phyloP scores from a whole-genome alignment of 2,888 invertebrate genomes.

The Drosophila rellima region DNA sequence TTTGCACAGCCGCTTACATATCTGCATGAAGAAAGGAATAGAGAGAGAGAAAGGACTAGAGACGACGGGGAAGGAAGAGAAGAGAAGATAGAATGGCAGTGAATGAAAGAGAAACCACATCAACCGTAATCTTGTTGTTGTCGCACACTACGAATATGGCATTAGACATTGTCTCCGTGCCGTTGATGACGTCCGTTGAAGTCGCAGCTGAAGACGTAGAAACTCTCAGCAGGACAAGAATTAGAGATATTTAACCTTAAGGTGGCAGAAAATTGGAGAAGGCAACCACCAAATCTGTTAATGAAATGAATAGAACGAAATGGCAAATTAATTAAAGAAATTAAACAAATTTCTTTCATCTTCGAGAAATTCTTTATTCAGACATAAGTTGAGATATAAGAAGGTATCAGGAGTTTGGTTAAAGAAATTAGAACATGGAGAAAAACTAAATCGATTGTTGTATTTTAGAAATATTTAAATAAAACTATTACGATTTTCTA shows the following conservation, averaged over 20 bases:
- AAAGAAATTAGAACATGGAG: too few relatives aligned
- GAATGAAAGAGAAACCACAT: conserved; percentile 53
- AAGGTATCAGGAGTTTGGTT: too few relatives aligned
- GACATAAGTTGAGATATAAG: too few relatives aligned
- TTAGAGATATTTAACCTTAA: conserved; percentile 16
- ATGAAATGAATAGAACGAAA: not conserved
- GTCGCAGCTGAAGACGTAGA: conserved; percentile 21
- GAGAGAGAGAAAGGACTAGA: not conserved
- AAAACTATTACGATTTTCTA: too few relatives aligned
- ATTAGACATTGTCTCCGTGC: conserved; percentile 17
- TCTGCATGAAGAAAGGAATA: not conserved
- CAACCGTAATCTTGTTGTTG: conserved; percentile 45
- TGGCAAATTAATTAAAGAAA: too few relatives aligned
- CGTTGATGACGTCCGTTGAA: conserved; percentile 11
- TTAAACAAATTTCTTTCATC: too few relatives aligned
- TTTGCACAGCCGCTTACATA: conserved; percentile 23
- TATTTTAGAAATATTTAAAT: too few relatives aligned
- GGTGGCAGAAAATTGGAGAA: not conserved
- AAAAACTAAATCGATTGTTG: too few relatives aligned
- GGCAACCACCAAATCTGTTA: not conserved
- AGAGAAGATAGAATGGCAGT: conserved; percentile 12
- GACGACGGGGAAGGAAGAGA: not conserved
- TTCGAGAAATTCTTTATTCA: too few relatives aligned
- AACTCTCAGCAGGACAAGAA: conserved; percentile 15
- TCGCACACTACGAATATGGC: conserved; percentile 7